Base-by-base conservation (phyloP, 2,888 invertebrate genomes). In the Microctonus aethiopoides region DNA sequence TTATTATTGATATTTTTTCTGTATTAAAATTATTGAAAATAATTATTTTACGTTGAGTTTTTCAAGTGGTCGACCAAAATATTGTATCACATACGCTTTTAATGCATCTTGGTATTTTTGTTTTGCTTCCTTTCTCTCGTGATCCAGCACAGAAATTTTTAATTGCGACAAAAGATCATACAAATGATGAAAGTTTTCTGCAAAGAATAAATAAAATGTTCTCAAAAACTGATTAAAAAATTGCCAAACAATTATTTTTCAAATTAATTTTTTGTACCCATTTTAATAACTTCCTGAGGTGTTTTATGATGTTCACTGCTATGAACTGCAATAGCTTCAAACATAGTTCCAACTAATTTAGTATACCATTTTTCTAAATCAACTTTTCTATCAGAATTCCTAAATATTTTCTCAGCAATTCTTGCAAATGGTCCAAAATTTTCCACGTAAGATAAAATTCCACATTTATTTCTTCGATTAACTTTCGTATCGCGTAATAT, bases 101-200 rank as follows among this genome's bases (percentile, higher is more conserved):
- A 98, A 89, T 64, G 97, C 94, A 72, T 98, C 98, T 78, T 92
- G 92, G 88, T 99, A 98, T 75, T 93, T 92, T 79, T 92, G 90
- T 87, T 96, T 97, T 0, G 95, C 94, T 84, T 98, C 97, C 86
- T 96, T 96, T 72, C 96, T 91, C 83, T 95, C 91, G 54, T 89
- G 88, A 83, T 99, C 98, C 83, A 99, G 88, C 76, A 95, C 95
- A 9, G 93, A 89, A 78, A 97, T 95, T 88, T 98, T 98, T 79
- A 98, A 88, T 84, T 95, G 94, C 7, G 95, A 94, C 76, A 98
- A 87, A 76, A 94, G 88, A 56, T 93, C 95, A 86, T 94, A 93
- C 85, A 99, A 91, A 80, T 95, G 94, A 89, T 99, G 98, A 87
- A 95, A 98, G 88, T 99, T 99, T 89, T 99, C 94, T 92, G 86